A percentile compares a stretch with the other conserved stretches of the same genome.
phyloP scores from a whole-genome alignment of 2,888 invertebrate species.

The Esperia sulphurella region DNA sequence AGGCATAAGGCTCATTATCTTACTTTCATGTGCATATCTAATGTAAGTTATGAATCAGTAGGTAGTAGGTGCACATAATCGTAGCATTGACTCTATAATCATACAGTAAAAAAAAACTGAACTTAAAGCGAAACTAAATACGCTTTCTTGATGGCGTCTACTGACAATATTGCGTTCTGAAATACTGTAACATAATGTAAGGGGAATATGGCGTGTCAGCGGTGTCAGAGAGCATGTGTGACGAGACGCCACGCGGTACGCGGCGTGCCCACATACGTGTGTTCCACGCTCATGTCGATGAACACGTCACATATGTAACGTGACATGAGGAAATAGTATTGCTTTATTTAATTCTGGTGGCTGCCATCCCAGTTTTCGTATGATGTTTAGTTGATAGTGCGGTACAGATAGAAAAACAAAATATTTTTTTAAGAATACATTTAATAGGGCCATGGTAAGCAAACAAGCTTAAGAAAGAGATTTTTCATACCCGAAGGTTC shows the following conservation, averaged over 20 bases:
- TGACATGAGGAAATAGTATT: constrained; percentile 65
- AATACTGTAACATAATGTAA: neutral
- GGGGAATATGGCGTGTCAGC: constrained; percentile 13
- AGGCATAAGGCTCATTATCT: too few species aligned
- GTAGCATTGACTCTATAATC: too few species aligned
- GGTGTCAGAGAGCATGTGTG: constrained; percentile 8
- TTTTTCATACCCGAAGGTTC: too few species aligned
- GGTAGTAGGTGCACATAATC: too few species aligned
- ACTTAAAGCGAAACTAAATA: too few species aligned
- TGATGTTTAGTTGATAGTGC: constrained; percentile 1
- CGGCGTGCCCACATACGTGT: constrained; percentile 16
- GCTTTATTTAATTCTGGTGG: constrained; percentile 58
- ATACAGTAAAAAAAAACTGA: too few species aligned
- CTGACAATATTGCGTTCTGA: neutral
- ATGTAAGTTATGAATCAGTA: too few species aligned
- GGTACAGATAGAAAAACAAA: neutral
- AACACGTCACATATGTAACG: constrained; percentile 47
- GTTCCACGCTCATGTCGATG: constrained; percentile 39
- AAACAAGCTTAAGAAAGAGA: too few species aligned
- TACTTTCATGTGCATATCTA: too few species aligned
- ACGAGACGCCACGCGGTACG: constrained; percentile 1
- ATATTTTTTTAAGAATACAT: too few species aligned
- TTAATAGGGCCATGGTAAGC: too few species aligned
- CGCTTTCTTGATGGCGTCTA: neutral
- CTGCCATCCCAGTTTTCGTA: constrained; percentile 1